Base-by-base conservation (phyloP, 2,888 invertebrate genomes). In the Eueremaeus valkanovi region DNA sequence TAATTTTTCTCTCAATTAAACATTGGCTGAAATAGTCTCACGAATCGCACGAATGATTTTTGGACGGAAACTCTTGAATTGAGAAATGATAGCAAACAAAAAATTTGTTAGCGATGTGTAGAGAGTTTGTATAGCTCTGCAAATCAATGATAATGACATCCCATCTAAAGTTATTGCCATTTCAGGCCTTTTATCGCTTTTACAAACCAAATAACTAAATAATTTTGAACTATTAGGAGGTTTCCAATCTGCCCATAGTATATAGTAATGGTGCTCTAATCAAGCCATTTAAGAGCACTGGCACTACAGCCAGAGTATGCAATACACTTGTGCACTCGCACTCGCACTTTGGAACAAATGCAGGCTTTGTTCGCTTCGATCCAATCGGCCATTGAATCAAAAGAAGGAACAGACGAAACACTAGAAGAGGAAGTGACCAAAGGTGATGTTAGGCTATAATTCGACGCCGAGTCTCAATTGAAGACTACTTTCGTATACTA, bases 41-140 rank as follows among this genome's bases (percentile, higher is more conserved):
- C 2, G 70, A 45, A 45, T 70, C 45, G 70, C 70, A 70, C 42
- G 42, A 70, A 70, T 70, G 70, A 70, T 16, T 70, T 70, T 21
- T 24, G 40, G 70, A 21, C 70, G 70, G 70, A 70, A 70, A 45
- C 45, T 18, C 13, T 70, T 70, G 42, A 36, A 66, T 66, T 21
- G 36, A 66, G 66, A 70, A 70, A 70, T 40, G 70, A 70, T 70
- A 45, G 45, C 70, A 70, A 70, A 42, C 40, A 68, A 70, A 70
- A 70, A 29, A 24, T 31, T 40, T 24, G 45, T 11, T 27, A 42
- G 42, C 11, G 70, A 70, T 70, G 42, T 27, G 29, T 61, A 61
- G 31, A 61, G 21, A 55, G 55, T 66, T 36, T 36, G 36, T 9
- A 36, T 18, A 18, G 8, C 1, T 42, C 13, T 42, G 70, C 18